phyloP scores from a whole-genome alignment of 2,797 vertebrate species.

The Hapalemur alaotrensis region DNA sequence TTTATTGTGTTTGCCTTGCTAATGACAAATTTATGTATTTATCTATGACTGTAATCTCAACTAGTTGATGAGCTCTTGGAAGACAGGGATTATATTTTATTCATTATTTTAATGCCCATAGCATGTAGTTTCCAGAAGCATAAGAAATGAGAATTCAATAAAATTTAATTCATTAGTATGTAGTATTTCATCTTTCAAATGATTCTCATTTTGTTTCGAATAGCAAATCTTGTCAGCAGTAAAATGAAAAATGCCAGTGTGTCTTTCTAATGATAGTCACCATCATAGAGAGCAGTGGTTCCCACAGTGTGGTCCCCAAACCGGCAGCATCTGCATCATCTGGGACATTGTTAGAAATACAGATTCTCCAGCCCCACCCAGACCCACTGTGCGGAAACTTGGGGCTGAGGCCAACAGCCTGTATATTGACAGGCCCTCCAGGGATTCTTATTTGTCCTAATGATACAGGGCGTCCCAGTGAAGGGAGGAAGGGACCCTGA shows the following conservation, averaged over 20 bases:
- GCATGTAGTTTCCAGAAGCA: neutral
- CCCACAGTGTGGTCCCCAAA: neutral
- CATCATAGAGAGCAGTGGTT: neutral
- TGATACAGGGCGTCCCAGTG: neutral
- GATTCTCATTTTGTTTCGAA: neutral
- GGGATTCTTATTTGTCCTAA: neutral
- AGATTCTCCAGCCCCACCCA: neutral
- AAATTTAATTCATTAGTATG: neutral
- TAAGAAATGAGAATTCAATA: slow-evolving; percentile 1
- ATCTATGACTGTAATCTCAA: neutral
- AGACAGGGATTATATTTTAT: neutral
- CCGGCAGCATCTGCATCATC: neutral
- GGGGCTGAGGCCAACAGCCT: neutral
- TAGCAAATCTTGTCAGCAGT: neutral
- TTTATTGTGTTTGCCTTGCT: neutral
- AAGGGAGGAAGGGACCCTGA: neutral
- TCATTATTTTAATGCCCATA: neutral
- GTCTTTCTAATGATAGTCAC: neutral
- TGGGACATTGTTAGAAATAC: neutral
- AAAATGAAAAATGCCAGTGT: neutral
- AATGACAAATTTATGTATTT: neutral
- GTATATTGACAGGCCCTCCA: neutral
- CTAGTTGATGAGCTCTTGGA: neutral
- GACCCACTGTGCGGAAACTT: neutral
- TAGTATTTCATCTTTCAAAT: slow-evolving; percentile 29